Base-by-base conservation (phyloP, 2,888 invertebrate species). In the Drosophila anomalipes region DNA sequence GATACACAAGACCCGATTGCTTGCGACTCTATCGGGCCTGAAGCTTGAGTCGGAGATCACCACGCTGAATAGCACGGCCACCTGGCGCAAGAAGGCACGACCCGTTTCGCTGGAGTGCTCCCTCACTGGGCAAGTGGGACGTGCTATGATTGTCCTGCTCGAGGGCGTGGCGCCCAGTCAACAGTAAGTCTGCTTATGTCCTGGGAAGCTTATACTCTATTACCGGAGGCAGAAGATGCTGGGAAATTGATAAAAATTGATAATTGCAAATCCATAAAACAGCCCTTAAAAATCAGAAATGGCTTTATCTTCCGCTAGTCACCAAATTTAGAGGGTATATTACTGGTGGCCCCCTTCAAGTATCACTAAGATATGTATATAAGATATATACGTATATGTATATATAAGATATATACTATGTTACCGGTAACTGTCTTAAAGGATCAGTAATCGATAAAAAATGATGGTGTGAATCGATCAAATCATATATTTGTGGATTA, bases 1-100 rank as follows among this genome's bases (percentile, higher is more conserved):
- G 91, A 97, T 99, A 81, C 97, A 97, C 87, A 95, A 97, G 77
- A 98, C 98, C 0, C 95, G 97, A 10, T 94, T 98, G 12, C 94
- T 98, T 74, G 99, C 99, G 0, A 98, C 98, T 0, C 94, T 99
- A 2, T 98, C 98, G 86, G 99, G 99, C 0, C 94, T 99, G 58
- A 99, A 99, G 94, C 94, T 99, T 74, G 99, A 99, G 93, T 98
- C 98, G 0, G 98, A 99, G 94, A 97, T 99, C 66, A 97, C 97
- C 22, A 97, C 97, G 68, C 94, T 99, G 14, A 98, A 98, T 92
- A 96, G 97, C n/a, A 97, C 98, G 83, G 94, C 98, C 41, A 98
- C 98, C 0, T 97, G 97, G 92, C 96, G 98, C n/a, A 97, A 98
- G 87, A 96, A 97, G 87, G 95, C 96, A 0, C 94, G 95, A 19